Base-by-base conservation (phyloP, 2,113 vertebrate genomes). In the Motacilla tschutschensis region DNA sequence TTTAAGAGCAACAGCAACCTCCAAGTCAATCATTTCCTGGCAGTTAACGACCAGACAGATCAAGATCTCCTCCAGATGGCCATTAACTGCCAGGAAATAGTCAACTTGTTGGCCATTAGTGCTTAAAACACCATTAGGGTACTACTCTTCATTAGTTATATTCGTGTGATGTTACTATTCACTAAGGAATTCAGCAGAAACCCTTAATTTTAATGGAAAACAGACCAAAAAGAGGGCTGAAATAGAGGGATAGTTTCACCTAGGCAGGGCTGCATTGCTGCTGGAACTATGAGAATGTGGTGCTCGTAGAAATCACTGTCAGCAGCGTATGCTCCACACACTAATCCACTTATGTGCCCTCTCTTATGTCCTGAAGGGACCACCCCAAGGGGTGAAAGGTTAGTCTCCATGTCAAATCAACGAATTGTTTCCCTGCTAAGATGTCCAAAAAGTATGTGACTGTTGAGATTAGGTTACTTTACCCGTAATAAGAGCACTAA, bases 311-410 rank as follows among this genome's bases (percentile, higher is more conserved):
- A 90, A 89, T 76, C 57, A 33, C 63, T 89, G 72, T 44, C 76
- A 67, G 62, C 33, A 67, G 10, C 2, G 0, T 67, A 65, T 76
- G 25, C 33, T 62, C 28, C 36, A 29, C 83, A 59, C 17, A 3
- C 57, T 81, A 88, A 90, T 88, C 81, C 63, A 53, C 67, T 92
- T 87, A 71, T 1, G 31, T 44, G 50, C 33, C 35, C 43, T 65
- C 85, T 85, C 73, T 55, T 26, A 59, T 85, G 69, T 88, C 71
- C 81, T 69, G 67, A 91, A 71, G 38, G 20, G 92, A 91, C 82
- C 91, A 95, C 85, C 89, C 55, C 79, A 35, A 73, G 15, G 87
- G 93, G 90, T 91, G 85, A 94, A 93, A 95, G 94, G 94, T 95
- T 91, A 94, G 77, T 80, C 89, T 81, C 59, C 74, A 31, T 81